Evolutionary conservation across 2,113 vertebrate genomes (phyloP).

Genomic region (Abramis brama): DNA sequence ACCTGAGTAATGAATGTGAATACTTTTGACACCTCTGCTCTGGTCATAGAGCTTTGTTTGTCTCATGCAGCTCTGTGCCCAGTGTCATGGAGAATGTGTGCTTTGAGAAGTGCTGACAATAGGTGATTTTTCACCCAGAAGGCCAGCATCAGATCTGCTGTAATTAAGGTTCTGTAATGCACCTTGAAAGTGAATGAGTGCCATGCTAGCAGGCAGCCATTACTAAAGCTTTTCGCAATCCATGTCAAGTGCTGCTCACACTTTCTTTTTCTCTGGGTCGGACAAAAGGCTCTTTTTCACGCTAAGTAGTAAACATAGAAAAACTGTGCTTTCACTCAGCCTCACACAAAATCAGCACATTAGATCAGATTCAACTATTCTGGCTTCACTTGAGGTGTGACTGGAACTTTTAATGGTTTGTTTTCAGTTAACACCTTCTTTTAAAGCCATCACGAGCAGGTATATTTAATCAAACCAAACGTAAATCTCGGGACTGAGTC

Average conservation of each 20-base stretch:
- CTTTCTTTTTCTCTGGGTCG: background rate
- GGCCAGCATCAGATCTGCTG: conserved; percentile 51
- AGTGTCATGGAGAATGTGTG: conserved; percentile 5
- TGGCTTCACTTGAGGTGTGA: background rate
- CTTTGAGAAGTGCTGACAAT: conserved; percentile 61
- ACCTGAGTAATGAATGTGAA: too few species aligned
- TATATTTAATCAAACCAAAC: background rate
- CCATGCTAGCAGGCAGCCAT: conserved; percentile 47
- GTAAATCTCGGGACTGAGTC: background rate
- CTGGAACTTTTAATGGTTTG: conserved; percentile 12
- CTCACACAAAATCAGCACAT: conserved; percentile 38
- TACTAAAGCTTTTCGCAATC: conserved; percentile 36
- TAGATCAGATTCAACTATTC: conserved; percentile 49
- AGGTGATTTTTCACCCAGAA: conserved; percentile 53
- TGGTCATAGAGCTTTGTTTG: background rate
- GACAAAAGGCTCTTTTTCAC: background rate
- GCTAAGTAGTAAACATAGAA: conserved; percentile 46
- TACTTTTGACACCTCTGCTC: too few species aligned
- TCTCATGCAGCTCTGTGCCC: conserved; percentile 21
- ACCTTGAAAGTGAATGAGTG: conserved; percentile 46
- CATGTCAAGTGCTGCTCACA: background rate
- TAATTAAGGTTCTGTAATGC: conserved; percentile 50
- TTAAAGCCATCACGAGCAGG: background rate
- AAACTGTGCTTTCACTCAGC: conserved; percentile 1
- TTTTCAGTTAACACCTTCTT: background rate